A percentile compares a stretch with the other conserved stretches of the same genome.
Conservation (phyloP, 2,797 vertebrate genomes). For the Threskiornis aethiopicus region DNA sequence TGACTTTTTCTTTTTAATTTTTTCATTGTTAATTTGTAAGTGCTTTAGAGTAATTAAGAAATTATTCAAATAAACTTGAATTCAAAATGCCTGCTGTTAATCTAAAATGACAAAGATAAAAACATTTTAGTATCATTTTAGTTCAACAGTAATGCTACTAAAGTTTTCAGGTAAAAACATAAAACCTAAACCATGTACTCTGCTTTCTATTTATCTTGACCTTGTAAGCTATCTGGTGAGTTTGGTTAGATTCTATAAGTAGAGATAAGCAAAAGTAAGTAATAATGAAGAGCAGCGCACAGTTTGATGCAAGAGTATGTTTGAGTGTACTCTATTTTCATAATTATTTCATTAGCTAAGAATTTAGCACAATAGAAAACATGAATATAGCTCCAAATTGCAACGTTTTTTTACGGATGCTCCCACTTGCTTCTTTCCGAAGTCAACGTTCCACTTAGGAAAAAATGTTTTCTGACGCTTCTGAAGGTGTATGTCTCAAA, state of each 20-base stretch:
- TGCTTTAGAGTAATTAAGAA: not conserved
- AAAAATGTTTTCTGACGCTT: not conserved
- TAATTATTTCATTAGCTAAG: not conserved
- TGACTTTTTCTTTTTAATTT: not conserved
- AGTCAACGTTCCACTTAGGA: not conserved
- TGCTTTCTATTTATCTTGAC: not conserved
- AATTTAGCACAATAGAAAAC: not conserved
- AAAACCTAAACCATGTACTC: not conserved
- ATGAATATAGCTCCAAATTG: not conserved
- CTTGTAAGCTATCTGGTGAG: not conserved
- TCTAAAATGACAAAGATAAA: not conserved
- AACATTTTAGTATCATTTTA: not conserved
- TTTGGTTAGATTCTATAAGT: not conserved
- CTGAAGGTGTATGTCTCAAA: not conserved
- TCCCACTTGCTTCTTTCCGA: not conserved
- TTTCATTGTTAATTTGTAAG: not conserved
- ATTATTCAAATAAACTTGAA: not conserved
- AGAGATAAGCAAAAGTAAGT: not conserved
- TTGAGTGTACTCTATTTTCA: not conserved
- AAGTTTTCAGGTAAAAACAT: not conserved
- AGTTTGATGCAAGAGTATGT: not conserved
- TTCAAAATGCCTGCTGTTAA: not conserved
- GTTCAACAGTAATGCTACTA: not conserved
- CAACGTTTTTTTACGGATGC: not conserved
- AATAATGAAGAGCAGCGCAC: not conserved